Conservation (phyloP, 2,797 vertebrate genomes). For the Enteromius mattozi region DNA sequence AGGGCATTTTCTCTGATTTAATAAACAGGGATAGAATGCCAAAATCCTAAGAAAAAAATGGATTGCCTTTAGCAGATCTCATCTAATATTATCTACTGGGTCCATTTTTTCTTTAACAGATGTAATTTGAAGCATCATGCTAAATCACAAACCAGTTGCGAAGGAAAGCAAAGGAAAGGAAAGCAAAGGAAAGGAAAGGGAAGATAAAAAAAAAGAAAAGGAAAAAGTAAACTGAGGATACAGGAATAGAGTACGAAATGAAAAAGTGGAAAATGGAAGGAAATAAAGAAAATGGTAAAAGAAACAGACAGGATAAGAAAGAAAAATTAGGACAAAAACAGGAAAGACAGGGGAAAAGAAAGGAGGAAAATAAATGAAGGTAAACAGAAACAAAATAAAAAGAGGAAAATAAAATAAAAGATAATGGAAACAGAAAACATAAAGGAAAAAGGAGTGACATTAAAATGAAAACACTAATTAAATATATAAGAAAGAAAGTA, state of each 20-base stretch:
- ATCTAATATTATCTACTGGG: slow-evolving; percentile 55
- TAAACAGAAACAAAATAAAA: not conserved
- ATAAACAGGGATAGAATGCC: slow-evolving; percentile 57
- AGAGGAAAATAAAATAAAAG: not conserved
- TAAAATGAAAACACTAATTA: not conserved
- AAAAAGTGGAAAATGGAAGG: not conserved
- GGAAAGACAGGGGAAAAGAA: not conserved
- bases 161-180: not conserved
- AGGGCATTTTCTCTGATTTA: slow-evolving; percentile 60
- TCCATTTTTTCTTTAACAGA: slow-evolving; percentile 42
- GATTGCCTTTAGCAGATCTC: slow-evolving; percentile 57
- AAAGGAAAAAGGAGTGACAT: not conserved
- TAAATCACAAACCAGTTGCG: slow-evolving; percentile 33
- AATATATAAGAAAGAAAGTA: not conserved
- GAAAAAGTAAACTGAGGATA: not conserved
- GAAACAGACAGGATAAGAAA: not conserved
- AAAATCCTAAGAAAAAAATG: slow-evolving; percentile 56
- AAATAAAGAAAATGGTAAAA: not conserved
- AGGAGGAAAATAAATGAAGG: not conserved
- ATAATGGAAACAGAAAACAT: not conserved
- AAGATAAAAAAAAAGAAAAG: not conserved
- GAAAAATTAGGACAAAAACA: not conserved
- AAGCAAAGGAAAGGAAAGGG: not conserved
- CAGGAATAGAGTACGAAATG: not conserved
- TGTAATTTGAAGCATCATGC: slow-evolving; percentile 50